Evolutionary conservation across 2,888 invertebrate genomes (phyloP).

Genomic region (Spisula subtruncata): DNA sequence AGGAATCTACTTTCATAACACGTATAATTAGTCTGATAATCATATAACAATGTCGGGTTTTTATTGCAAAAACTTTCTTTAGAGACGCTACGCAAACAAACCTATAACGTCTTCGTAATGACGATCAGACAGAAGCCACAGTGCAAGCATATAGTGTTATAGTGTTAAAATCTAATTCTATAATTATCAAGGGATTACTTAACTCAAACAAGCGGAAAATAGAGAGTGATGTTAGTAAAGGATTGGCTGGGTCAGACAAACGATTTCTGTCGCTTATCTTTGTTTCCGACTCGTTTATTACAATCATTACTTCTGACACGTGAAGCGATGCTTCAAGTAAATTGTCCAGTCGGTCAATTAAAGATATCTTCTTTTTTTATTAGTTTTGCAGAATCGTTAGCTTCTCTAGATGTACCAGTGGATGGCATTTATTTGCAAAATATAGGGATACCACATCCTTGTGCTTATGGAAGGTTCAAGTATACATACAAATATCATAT

Average conservation of each 20-base stretch:
- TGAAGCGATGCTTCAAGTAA: not conserved
- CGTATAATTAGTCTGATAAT: too few species aligned
- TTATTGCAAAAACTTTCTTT: not conserved
- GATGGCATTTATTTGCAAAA: too few species aligned
- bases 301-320: not conserved
- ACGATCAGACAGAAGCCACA: not conserved
- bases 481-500: too few species aligned
- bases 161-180: constrained; percentile 11
- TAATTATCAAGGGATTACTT: constrained; percentile 11
- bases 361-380: not conserved
- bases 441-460: too few species aligned
- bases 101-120: not conserved
- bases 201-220: constrained; percentile 3
- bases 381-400: not conserved
- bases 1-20: too few species aligned
- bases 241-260: constrained; percentile 8
- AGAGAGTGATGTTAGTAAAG: constrained; percentile 18
- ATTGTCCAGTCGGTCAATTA: constrained; percentile 7
- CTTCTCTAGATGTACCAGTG: not conserved
- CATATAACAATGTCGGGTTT: not conserved
- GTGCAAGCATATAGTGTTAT: constrained; percentile 5
- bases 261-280: not conserved
- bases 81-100: not conserved
- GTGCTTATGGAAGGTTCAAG: too few species aligned
- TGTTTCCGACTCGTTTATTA: not conserved